A percentile compares a stretch with the other conserved stretches of the same genome.
Conservation (phyloP, 2,888 invertebrate genomes). For the Spodoptera littoralis region DNA sequence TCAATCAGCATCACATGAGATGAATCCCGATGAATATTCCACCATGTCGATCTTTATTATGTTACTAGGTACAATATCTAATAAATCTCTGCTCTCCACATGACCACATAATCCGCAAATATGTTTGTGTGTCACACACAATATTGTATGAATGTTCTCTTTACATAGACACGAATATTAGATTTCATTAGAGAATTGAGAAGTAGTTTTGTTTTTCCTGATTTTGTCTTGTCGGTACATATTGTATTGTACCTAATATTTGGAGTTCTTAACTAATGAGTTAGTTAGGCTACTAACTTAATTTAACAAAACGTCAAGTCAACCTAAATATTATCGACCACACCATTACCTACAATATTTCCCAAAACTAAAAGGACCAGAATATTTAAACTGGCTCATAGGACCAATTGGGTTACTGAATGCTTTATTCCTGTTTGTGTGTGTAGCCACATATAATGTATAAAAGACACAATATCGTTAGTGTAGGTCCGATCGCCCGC, state of each 20-base stretch:
- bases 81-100: conserved; percentile 35
- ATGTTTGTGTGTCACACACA: conserved; percentile 53
- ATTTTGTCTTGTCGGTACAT: too few relatives aligned
- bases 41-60: conserved; percentile 21
- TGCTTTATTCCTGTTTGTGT: conserved; percentile 4
- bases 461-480: conserved; percentile 69
- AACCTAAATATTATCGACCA: background rate
- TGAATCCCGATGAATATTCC: conserved; percentile 38
- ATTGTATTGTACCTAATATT: too few relatives aligned
- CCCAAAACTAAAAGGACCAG: conserved; percentile 3
- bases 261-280: too few relatives aligned
- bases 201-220: too few relatives aligned
- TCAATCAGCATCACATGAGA: conserved; percentile 18
- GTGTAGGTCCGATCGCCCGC: conserved; percentile 64
- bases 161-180: conserved; percentile 13
- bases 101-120: conserved; percentile 47
- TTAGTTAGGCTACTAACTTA: too few relatives aligned
- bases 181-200: background rate
- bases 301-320: too few relatives aligned
- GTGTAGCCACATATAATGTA: conserved; percentile 48
- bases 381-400: conserved; percentile 26
- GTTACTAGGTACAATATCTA: background rate
- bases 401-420: conserved; percentile 10
- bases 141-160: conserved; percentile 23
- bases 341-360: background rate